Conservation (phyloP, 2,113 vertebrate genomes). For the Tragelaphus imberbis region DNA sequence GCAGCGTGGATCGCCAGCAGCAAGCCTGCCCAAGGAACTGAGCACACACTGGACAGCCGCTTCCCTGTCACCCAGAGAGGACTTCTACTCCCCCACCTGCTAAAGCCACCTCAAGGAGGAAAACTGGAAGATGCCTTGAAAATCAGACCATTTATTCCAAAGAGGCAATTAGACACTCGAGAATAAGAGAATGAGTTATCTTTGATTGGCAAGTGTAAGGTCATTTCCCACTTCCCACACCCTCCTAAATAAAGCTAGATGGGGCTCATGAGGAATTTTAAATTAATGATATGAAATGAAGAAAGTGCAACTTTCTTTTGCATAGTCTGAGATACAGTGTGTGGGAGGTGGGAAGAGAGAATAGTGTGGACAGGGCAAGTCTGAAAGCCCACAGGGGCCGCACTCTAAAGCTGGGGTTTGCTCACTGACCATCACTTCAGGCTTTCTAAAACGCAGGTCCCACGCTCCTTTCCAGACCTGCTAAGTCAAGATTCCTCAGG, state of each 20-base stretch:
- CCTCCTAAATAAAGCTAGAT: constrained; percentile 11
- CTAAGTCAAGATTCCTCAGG: neutral
- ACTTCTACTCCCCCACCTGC: neutral
- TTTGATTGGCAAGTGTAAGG: neutral
- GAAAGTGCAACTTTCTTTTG: neutral
- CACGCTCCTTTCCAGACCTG: neutral
- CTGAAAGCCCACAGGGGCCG: neutral
- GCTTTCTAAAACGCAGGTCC: neutral
- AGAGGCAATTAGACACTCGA: neutral
- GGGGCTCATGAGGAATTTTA: neutral
- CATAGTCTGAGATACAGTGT: neutral
- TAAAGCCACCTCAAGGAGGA: neutral
- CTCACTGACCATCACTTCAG: neutral
- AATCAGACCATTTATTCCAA: neutral
- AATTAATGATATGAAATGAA: neutral
- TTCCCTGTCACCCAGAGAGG: neutral
- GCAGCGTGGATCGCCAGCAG: neutral
- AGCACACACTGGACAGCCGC: neutral
- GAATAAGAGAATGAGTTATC: neutral
- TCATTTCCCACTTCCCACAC: neutral
- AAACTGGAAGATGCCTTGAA: neutral
- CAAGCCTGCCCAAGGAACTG: neutral
- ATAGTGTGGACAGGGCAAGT: neutral
- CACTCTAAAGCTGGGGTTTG: neutral
- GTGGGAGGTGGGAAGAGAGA: neutral